phyloP scores from a whole-genome alignment of 2,888 invertebrate genomes.

The Cryptocephalus moraei region DNA sequence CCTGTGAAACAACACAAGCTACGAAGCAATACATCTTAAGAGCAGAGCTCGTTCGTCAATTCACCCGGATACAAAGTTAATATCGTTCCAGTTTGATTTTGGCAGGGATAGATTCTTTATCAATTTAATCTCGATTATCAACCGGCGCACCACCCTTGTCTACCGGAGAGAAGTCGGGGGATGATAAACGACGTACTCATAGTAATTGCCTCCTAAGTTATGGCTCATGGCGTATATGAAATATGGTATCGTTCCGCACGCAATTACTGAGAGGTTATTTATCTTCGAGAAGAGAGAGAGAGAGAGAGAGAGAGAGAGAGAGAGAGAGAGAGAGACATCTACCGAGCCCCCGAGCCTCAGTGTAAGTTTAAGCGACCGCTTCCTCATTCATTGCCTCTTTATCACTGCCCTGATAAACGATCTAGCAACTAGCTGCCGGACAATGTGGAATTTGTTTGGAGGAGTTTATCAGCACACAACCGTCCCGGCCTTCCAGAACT shows the following conservation, averaged over 20 bases:
- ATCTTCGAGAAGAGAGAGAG: conserved; percentile 17
- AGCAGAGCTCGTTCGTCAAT: conserved; percentile 5
- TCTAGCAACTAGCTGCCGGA: conserved; percentile 30
- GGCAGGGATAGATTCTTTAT: conserved; percentile 28
- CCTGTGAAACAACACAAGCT: conserved; percentile 2
- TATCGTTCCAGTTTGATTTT: conserved; percentile 10
- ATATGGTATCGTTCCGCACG: conserved; percentile 49
- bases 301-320: conserved; percentile 17
- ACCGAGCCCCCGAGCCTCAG: conserved; percentile 12
- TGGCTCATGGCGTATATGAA: conserved; percentile 48
- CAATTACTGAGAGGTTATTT: conserved; percentile 47
- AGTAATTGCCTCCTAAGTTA: conserved; percentile 51
- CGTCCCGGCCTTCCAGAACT: conserved; percentile 17
- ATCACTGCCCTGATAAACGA: conserved; percentile 29
- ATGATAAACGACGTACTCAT: conserved; percentile 51
- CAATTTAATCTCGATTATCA: conserved; percentile 37
- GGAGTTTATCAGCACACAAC: conserved; percentile 31
- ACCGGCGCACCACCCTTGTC: conserved; percentile 28
- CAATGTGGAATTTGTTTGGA: conserved; percentile 35
- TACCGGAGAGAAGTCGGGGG: conserved; percentile 24
- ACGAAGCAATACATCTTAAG: conserved; percentile 2
- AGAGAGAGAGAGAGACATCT: not conserved
- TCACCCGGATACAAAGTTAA: conserved; percentile 9
- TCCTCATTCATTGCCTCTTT: conserved; percentile 33
- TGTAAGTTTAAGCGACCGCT: conserved; percentile 28